Conservation (phyloP, 2,113 vertebrate genomes). For the Dolichallabes microphthalmus region DNA sequence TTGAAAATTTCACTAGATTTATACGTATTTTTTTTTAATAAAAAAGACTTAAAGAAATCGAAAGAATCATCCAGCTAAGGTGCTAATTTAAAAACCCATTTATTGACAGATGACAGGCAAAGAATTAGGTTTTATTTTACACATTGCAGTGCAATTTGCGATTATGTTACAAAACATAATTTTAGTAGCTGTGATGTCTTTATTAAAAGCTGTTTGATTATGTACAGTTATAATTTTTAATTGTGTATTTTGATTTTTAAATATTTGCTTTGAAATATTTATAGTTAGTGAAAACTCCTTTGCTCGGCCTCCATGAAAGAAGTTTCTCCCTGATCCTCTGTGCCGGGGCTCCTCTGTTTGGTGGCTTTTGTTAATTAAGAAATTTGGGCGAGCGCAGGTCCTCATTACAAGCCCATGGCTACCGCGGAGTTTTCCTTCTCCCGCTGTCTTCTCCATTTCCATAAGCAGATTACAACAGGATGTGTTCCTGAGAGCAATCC, state of each 20-base stretch:
- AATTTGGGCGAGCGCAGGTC: slow-evolving; percentile 73
- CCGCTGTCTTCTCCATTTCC: slow-evolving; percentile 70
- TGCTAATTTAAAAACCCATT: neutral
- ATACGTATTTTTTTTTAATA: no score
- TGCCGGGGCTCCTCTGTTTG: slow-evolving; percentile 77
- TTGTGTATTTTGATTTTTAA: no score
- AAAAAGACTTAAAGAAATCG: neutral
- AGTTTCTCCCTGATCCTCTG: slow-evolving; percentile 60
- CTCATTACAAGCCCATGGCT: slow-evolving; percentile 73
- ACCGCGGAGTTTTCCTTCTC: slow-evolving; percentile 59
- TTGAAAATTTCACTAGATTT: neutral
- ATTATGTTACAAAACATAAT: neutral
- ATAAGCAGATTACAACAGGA: slow-evolving; percentile 81
- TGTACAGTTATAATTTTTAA: neutral
- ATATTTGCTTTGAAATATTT: no score
- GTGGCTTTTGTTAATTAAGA: slow-evolving; percentile 78
- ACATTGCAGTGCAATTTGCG: neutral
- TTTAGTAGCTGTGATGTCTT: neutral
- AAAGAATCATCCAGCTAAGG: no score
- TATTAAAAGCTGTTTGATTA: neutral
- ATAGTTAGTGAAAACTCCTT: neutral
- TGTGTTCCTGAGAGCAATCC: slow-evolving; percentile 73
- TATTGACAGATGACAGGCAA: neutral
- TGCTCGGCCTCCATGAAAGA: slow-evolving; percentile 20
- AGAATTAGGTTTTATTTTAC: neutral